Base-by-base conservation (phyloP, 1,140 invertebrate genomes). In the Himalopsyche phryganea region DNA sequence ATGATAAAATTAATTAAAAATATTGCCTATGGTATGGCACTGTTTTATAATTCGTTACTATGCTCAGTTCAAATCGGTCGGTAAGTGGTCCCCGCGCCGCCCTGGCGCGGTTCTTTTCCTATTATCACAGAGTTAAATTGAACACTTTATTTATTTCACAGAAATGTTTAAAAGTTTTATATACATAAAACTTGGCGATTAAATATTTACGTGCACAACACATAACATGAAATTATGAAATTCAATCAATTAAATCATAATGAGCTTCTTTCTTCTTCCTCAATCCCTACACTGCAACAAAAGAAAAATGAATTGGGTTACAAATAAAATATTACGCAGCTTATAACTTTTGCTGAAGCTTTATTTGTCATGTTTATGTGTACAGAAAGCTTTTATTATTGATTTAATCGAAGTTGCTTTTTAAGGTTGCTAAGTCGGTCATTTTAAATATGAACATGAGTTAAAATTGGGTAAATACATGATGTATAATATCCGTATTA, bases 121-220 rank as follows among this genome's bases (percentile, higher is more conserved):
- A 56, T 36, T 28, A 56, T 56, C 53, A 56, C 53, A 56, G 53
- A 41, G 15, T 48, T 40, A 36, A 48, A 46, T 18, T 48, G 35
- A 56, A 56, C 46, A 56, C 35, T 18, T 28, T 9, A 9, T 3
- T 49, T 56, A 56, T 56, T 56, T 56, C 53, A 56, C 28, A 56
- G 53, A 56, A 56, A 56, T 56, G 48, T 56, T 56, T 19, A 56
- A 56, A 23, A 40, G 15, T 50, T 50, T 23, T 50, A 56, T 7
- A 54, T 9, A 14, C 33, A 20, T 15, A 45, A 15, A 20, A 46
- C 18, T n/a, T 46, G 23, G 33, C 7, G 46, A 44, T 58, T 33
- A 23, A 44, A 36, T 23, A 49, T 28, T 51, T 15, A n/a, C 46
- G 42, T 60, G 47, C 47, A 47, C 49, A 60, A 53, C 58, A 60